Evolutionary conservation across 2,797 vertebrate species (phyloP).

Genomic region (Salarias fasciatus): DNA sequence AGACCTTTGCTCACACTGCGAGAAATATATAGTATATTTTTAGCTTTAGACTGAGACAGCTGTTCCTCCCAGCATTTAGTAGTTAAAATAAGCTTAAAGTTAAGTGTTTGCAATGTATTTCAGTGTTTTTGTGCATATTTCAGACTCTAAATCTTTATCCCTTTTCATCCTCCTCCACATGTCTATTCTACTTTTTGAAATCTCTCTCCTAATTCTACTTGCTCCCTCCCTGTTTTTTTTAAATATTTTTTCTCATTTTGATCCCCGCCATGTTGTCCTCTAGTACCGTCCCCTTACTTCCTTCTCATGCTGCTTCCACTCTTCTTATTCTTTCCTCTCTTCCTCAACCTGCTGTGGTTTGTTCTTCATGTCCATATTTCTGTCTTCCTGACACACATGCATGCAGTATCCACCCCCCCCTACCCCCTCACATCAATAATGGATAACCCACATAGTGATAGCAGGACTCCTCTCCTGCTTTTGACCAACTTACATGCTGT

Average conservation of each 20-base stretch:
- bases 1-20: too few species aligned
- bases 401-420: background rate
- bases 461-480: conserved; percentile 43
- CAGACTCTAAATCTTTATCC: too few species aligned
- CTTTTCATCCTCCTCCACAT: background rate
- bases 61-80: too few species aligned
- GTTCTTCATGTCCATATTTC: conserved; percentile 3
- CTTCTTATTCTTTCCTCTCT: background rate
- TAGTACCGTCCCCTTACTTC: too few species aligned
- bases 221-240: background rate
- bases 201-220: background rate
- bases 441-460: conserved; percentile 50
- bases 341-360: conserved; percentile 12
- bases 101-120: too few species aligned
- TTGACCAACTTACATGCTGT: conserved; percentile 54
- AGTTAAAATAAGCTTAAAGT: too few species aligned
- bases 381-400: conserved; percentile 4
- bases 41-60: background rate
- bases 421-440: conserved; percentile 60
- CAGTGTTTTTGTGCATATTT: too few species aligned
- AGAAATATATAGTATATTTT: too few species aligned
- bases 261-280: background rate
- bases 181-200: background rate
- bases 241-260: background rate
- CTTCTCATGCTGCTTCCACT: background rate